Conservation (phyloP, 2,888 invertebrate genomes). For the Deilephila elpenor region DNA sequence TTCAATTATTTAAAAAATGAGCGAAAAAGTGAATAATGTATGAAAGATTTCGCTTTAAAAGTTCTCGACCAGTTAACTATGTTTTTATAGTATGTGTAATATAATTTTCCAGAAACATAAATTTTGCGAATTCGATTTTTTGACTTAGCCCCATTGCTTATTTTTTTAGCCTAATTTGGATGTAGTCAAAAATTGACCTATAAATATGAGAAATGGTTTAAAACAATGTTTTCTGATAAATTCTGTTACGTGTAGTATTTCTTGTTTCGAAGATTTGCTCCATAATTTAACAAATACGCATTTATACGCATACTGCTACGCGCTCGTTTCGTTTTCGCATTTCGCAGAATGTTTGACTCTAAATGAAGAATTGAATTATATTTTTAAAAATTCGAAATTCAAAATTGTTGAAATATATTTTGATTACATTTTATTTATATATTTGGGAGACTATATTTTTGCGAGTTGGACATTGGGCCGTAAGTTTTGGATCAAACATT, state of each 20-base stretch:
- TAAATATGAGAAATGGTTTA: background rate
- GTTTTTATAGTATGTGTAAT: no score
- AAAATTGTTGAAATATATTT: background rate
- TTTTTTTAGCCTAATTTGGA: no score
- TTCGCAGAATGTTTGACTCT: conserved; percentile 16
- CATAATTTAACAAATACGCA: conserved; percentile 1
- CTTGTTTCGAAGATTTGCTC: background rate
- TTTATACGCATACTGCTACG: background rate
- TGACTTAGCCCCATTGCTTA: no score
- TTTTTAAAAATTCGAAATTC: background rate
- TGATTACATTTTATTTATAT: background rate
- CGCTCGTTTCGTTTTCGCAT: conserved; percentile 16
- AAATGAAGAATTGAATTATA: background rate
- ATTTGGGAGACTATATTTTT: no score
- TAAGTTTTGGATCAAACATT: background rate
- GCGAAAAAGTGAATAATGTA: background rate
- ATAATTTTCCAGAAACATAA: no score
- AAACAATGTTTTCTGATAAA: background rate
- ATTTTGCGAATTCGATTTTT: no score
- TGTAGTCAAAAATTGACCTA: no score
- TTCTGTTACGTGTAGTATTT: background rate
- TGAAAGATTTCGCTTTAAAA: background rate
- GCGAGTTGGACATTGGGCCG: no score
- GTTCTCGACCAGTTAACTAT: no score
- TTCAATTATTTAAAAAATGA: background rate